Evolutionary conservation across 2,113 vertebrate genomes (phyloP).

Genomic region (cat (Felis catus)): DNA sequence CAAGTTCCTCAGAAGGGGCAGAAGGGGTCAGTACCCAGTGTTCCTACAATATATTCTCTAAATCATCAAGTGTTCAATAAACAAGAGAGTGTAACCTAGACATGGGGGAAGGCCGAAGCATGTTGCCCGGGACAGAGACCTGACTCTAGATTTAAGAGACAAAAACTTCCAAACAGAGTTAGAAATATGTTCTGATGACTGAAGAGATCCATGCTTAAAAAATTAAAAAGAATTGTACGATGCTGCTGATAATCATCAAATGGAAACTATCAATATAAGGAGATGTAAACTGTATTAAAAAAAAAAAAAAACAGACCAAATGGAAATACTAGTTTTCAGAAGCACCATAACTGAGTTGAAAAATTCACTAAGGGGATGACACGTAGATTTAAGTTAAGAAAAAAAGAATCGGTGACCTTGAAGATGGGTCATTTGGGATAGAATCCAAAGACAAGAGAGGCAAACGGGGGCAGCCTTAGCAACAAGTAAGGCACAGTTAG

Average conservation of each 20-base stretch:
- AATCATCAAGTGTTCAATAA: not conserved
- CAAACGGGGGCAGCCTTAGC: rapidly evolving
- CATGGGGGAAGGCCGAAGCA: rapidly evolving
- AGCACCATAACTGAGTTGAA: not conserved
- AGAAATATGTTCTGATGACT: not conserved
- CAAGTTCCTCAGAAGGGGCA: rapidly evolving
- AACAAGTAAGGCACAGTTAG: rapidly evolving
- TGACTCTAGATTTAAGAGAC: not conserved
- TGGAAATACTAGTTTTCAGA: not conserved
- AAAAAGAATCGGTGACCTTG: not conserved
- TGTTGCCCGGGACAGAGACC: rapidly evolving
- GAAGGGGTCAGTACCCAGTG: rapidly evolving
- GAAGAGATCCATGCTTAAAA: not conserved
- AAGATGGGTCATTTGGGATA: not conserved
- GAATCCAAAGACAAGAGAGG: not conserved
- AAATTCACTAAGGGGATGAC: not conserved
- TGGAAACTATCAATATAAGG: not conserved
- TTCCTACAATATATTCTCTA: not conserved
- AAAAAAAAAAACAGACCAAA: not conserved
- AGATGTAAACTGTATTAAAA: not conserved
- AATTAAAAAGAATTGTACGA: not conserved
- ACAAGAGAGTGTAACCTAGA: rapidly evolving
- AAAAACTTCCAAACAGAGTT: not conserved
- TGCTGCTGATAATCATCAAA: rapidly evolving
- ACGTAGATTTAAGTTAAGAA: not conserved